These are phyloP conservation scores for Suncus etruscus DNA, from an alignment of 2,113 vertebrate species.

Conservation along the genomic window DNA sequence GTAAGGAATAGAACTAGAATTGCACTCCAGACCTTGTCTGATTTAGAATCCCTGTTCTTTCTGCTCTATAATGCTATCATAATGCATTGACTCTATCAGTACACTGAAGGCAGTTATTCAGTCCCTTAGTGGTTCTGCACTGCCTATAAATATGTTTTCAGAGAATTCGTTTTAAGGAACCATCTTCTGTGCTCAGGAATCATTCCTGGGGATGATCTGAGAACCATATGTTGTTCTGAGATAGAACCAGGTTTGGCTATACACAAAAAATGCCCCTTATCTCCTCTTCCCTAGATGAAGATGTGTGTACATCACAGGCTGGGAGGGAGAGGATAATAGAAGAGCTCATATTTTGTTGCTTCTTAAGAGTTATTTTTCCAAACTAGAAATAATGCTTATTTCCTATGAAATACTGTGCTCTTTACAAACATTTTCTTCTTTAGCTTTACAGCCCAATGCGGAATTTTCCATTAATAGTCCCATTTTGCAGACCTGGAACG, in stretches of 20 bases:
- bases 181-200: neutral
- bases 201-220: neutral
- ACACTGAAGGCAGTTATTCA: neutral
- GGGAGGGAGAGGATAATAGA: neutral
- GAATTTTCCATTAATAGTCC: neutral
- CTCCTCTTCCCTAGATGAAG: neutral
- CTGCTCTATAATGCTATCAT: neutral
- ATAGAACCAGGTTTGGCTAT: too few species aligned
- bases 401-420: neutral
- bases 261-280: too few species aligned
- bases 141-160: neutral
- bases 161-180: neutral
- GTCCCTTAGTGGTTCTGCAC: neutral
- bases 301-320: neutral
- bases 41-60: neutral
- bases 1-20: neutral
- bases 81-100: neutral
- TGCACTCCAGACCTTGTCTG: neutral
- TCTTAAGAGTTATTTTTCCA: neutral
- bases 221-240: too few species aligned
- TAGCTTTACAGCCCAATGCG: neutral
- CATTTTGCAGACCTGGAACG: constrained; percentile 23
- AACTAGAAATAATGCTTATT: neutral
- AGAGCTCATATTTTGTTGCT: neutral
- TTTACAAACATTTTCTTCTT: neutral